Evolutionary conservation across 1,140 invertebrate species (phyloP).

Genomic region (Drosophila suzukii): DNA sequence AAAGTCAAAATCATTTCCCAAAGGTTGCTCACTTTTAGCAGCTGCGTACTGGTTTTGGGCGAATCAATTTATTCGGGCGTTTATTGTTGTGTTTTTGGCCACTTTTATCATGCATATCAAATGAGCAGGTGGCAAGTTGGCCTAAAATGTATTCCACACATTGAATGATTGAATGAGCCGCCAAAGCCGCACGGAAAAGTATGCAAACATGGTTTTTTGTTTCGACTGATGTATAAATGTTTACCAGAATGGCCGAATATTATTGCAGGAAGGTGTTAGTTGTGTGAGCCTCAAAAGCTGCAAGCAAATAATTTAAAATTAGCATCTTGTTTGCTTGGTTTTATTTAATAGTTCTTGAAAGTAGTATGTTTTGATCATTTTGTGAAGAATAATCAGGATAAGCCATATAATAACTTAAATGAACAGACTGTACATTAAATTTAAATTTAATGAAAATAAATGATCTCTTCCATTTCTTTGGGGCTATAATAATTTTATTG

Average conservation of each 20-base stretch:
- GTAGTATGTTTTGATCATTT: not conserved
- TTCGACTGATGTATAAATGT: slow-evolving; percentile 19
- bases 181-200: slow-evolving; percentile 9
- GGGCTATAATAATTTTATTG: not conserved
- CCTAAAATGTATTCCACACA: slow-evolving; percentile 25
- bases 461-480: too few species aligned
- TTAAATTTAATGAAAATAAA: not conserved
- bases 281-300: slow-evolving; percentile 7
- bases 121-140: slow-evolving; percentile 40
- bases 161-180: slow-evolving; percentile 24
- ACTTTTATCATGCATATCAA: slow-evolving; percentile 67
- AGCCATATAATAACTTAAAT: too few species aligned
- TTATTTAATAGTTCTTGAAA: not conserved
- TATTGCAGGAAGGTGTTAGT: not conserved
- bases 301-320: slow-evolving; percentile 1
- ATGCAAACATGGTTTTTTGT: slow-evolving; percentile 6
- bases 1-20: slow-evolving; percentile 61
- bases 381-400: too few species aligned
- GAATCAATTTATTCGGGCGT: slow-evolving; percentile 58
- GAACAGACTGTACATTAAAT: too few species aligned
- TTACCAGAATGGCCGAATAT: not conserved
- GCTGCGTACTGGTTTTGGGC: not conserved
- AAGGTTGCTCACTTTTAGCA: slow-evolving; percentile 30
- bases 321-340: not conserved
- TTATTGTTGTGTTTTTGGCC: slow-evolving; percentile 64